Evolutionary conservation across 2,797 vertebrate species (phyloP).

Genomic region (Schizothorax lantsangensis): DNA sequence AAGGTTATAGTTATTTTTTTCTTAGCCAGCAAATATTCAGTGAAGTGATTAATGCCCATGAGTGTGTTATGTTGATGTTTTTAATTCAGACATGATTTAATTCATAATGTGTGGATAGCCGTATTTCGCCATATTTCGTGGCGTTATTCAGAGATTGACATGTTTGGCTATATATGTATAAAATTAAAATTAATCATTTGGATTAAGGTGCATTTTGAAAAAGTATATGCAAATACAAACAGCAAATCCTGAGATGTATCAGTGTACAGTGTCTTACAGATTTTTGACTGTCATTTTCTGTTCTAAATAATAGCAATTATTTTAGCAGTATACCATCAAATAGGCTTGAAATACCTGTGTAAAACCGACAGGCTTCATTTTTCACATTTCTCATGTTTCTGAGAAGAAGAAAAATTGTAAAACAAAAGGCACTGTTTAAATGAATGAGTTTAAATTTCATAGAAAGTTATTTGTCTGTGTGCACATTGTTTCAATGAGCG

Average conservation of each 20-base stretch:
- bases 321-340: not conserved
- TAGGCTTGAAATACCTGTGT: not conserved
- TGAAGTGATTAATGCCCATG: not conserved
- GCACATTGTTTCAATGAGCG: constrained; percentile 19
- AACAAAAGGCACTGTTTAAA: not conserved
- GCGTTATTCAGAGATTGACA: not conserved
- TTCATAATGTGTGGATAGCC: not conserved
- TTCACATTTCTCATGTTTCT: not conserved
- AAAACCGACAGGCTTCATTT: not conserved
- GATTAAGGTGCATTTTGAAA: no score
- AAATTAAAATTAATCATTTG: no score
- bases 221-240: not conserved
- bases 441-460: not conserved
- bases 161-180: not conserved
- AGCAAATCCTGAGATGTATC: not conserved
- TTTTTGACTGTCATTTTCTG: not conserved
- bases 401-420: not conserved
- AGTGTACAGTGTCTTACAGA: not conserved
- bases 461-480: not conserved
- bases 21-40: not conserved
- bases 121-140: no score
- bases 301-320: not conserved
- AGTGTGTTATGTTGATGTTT: not conserved
- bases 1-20: not conserved
- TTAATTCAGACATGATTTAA: not conserved